These are phyloP conservation scores for Pogona vitticeps DNA, from an alignment of 2,113 vertebrate species.

Conservation along the genomic window DNA sequence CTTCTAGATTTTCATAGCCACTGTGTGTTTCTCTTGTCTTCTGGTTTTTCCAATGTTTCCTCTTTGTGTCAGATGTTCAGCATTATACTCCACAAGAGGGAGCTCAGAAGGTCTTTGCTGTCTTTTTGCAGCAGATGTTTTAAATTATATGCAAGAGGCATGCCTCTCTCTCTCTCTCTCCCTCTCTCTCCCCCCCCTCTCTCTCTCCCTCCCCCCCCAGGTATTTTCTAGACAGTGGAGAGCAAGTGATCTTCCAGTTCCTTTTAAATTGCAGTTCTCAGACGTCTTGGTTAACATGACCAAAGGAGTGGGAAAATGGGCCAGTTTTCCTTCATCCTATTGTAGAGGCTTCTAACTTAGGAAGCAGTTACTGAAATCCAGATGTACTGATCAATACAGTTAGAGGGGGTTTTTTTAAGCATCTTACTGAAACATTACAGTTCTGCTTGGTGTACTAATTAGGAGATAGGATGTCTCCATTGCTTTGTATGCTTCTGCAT, in stretches of 20 bases:
- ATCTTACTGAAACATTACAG: neutral
- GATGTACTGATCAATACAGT: fast-evolving
- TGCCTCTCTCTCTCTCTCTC: neutral
- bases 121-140: neutral
- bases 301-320: too few relatives aligned
- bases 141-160: neutral
- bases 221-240: too few relatives aligned
- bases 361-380: neutral
- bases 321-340: neutral
- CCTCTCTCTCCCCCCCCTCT: neutral
- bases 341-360: neutral
- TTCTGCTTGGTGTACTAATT: neutral
- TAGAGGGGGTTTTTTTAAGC: neutral
- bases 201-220: too few relatives aligned
- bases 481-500: neutral
- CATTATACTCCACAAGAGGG: conserved; percentile 21
- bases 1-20: neutral
- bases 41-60: neutral
- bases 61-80: neutral
- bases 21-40: neutral
- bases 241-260: too few relatives aligned
- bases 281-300: too few relatives aligned
- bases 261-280: too few relatives aligned
- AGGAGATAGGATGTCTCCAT: neutral
- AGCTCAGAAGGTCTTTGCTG: conserved; percentile 1